These are phyloP conservation scores for Cheirogaleus medius DNA, from an alignment of 2,113 vertebrate species.

Conservation along the genomic window DNA sequence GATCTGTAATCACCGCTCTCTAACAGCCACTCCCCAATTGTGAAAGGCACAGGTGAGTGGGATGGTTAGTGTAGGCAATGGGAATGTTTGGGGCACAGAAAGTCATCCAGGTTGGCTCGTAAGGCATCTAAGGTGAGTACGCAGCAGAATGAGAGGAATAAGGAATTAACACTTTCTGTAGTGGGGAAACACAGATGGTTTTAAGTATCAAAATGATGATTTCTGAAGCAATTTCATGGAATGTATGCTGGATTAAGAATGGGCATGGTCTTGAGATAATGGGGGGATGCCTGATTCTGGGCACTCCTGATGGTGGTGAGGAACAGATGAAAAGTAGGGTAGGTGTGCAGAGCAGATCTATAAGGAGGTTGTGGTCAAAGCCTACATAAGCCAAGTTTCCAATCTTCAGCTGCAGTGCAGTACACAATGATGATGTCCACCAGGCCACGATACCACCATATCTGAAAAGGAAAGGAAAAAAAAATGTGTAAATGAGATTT, in stretches of 20 bases:
- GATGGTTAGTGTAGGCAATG: background rate
- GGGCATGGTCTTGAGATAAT: background rate
- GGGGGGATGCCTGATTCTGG: background rate
- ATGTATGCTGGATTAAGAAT: background rate
- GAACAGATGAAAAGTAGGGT: too few species aligned
- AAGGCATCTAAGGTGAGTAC: background rate
- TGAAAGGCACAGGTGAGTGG: background rate
- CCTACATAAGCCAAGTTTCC: background rate
- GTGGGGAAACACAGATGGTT: background rate
- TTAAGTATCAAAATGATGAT: background rate
- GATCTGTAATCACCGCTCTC: background rate
- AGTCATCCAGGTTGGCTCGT: background rate
- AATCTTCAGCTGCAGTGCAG: background rate
- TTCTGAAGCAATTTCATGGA: background rate
- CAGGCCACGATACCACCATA: fast-evolving
- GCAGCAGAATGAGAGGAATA: background rate
- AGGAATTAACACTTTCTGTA: background rate
- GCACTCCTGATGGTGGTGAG: background rate
- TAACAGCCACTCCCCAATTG: background rate
- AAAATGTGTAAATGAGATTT: background rate
- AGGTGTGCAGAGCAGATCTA: background rate
- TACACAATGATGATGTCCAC: too few species aligned
- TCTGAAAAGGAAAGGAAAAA: background rate
- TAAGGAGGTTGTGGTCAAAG: background rate
- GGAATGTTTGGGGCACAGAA: background rate